Conservation (phyloP, 1,140 invertebrate species). For the Cydia fagiglandana region DNA sequence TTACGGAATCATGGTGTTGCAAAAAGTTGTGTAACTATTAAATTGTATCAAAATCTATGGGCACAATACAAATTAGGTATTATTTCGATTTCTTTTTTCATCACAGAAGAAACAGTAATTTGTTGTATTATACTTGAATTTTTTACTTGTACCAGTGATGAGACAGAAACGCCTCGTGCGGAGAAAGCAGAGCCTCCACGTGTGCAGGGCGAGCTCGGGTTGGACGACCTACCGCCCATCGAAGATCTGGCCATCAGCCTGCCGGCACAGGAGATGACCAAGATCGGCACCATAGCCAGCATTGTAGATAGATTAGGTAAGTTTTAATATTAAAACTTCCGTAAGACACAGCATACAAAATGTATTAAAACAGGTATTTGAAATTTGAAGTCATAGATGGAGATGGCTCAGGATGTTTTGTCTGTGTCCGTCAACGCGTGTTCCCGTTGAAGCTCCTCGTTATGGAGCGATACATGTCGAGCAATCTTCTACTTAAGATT, state of each 20-base stretch:
- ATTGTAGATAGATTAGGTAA: constrained; percentile 87
- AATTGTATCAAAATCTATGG: background rate
- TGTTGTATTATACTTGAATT: background rate
- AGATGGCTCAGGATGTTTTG: no score
- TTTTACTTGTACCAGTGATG: constrained; percentile 55
- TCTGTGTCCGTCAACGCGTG: no score
- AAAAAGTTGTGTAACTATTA: background rate
- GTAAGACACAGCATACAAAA: no score
- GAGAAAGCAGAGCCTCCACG: constrained; percentile 55
- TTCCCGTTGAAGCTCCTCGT: no score
- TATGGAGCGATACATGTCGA: no score
- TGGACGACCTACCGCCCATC: constrained; percentile 90
- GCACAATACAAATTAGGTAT: no score
- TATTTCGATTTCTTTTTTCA: no score
- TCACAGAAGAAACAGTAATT: no score
- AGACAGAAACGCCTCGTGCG: constrained; percentile 47
- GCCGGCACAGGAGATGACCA: constrained; percentile 85
- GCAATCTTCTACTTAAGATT: no score
- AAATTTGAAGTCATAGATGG: no score
- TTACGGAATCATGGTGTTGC: background rate
- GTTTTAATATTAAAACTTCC: constrained; percentile 25
- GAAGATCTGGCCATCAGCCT: constrained; percentile 90
- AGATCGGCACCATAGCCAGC: constrained; percentile 86
- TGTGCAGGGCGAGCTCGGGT: constrained; percentile 69
- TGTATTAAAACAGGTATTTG: no score